A percentile compares a stretch with the other conserved stretches of the same genome.
Conservation (phyloP, 1,140 invertebrate genomes). For the Pseudachorutes palmiensis region DNA sequence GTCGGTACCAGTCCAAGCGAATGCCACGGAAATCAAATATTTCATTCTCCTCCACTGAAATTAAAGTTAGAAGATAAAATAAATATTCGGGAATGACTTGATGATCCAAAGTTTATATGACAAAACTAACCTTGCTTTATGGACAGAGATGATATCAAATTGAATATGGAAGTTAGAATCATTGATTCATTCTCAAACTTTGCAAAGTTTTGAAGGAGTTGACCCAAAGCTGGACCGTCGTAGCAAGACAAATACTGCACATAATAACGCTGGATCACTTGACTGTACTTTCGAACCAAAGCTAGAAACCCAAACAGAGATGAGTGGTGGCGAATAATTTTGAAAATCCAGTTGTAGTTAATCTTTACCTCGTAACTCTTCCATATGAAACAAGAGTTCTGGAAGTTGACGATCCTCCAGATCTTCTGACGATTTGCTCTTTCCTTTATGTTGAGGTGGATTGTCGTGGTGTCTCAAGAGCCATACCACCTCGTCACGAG, state of each 20-base stretch:
- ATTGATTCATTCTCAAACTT: slow-evolving; percentile 87
- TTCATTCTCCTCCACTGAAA: slow-evolving; percentile 83
- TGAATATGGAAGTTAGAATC: slow-evolving; percentile 87
- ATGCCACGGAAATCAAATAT: slow-evolving; percentile 92
- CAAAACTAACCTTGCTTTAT: slow-evolving; percentile 90
- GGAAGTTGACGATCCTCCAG: slow-evolving; percentile 88
- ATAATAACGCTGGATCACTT: slow-evolving; percentile 96
- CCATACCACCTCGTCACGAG: slow-evolving; percentile 96
- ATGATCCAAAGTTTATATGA: slow-evolving; percentile 21
- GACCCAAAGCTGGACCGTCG: slow-evolving; percentile 84
- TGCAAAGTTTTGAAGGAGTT: slow-evolving; percentile 67
- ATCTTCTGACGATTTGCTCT: slow-evolving; percentile 78
- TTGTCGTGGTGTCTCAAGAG: slow-evolving; percentile 91
- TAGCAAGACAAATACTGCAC: slow-evolving; percentile 92
- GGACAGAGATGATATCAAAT: slow-evolving; percentile 72
- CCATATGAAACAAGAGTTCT: slow-evolving; percentile 95
- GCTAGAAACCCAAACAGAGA: slow-evolving; percentile 47
- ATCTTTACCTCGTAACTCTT: slow-evolving; percentile 67
- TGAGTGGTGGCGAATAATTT: neutral
- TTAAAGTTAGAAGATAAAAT: slow-evolving; percentile 9
- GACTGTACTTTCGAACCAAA: slow-evolving; percentile 84
- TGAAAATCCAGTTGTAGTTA: neutral
- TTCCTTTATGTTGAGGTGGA: slow-evolving; percentile 73
- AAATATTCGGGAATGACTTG: slow-evolving; percentile 5
- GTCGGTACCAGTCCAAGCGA: slow-evolving; percentile 91